phyloP scores from a whole-genome alignment of 2,797 vertebrate species.

The Arctocebus calabarensis region DNA sequence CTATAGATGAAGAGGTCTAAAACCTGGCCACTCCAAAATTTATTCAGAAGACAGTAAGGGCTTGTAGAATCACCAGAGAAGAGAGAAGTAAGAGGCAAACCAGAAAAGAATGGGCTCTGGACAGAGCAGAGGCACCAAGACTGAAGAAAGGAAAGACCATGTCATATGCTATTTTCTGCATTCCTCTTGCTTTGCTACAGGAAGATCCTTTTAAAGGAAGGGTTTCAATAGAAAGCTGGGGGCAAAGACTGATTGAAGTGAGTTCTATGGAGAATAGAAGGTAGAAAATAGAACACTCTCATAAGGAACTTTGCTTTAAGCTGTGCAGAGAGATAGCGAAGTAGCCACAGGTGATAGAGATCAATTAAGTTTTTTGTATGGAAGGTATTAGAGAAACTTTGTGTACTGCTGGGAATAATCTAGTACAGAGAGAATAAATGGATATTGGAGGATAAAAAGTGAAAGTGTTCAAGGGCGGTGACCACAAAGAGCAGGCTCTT shows the following conservation, averaged over 20 bases:
- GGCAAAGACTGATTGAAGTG: neutral
- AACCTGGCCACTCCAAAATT: neutral
- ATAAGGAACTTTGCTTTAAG: neutral
- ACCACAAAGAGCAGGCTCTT: neutral
- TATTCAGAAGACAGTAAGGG: neutral
- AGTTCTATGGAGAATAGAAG: neutral
- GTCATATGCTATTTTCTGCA: neutral
- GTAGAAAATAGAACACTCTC: neutral
- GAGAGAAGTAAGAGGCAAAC: neutral
- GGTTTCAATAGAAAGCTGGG: neutral
- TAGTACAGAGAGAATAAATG: neutral
- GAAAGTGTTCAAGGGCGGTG: neutral
- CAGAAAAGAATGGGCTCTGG: neutral
- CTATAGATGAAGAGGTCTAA: neutral
- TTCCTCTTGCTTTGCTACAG: neutral
- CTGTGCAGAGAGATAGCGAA: neutral
- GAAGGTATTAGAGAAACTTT: neutral
- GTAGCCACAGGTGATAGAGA: neutral
- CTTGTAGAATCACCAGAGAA: neutral
- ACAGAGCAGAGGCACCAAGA: neutral
- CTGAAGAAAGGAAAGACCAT: neutral
- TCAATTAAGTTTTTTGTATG: neutral
- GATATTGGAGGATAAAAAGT: neutral
- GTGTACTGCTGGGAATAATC: neutral
- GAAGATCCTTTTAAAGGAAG: neutral